Conservation (phyloP, 2,888 invertebrate genomes). For the Rhamphomyia laevipes region DNA sequence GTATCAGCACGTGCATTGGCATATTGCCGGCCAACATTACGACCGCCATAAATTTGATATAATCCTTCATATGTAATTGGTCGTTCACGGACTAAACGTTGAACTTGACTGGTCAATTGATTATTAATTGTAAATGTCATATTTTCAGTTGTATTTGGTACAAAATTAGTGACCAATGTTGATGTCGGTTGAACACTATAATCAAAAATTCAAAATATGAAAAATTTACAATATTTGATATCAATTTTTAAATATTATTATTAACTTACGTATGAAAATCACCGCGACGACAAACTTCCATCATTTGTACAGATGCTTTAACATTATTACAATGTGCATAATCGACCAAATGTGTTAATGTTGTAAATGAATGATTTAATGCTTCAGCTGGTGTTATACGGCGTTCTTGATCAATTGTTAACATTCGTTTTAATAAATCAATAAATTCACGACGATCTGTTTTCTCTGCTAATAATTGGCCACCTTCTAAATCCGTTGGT, state of each 20-base stretch:
- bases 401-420: conserved; percentile 96
- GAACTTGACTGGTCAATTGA: conserved; percentile 65
- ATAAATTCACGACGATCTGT: conserved; percentile 96
- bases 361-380: conserved; percentile 88
- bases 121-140: conserved; percentile 93
- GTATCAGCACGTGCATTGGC: conserved; percentile 58
- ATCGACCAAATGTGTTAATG: conserved; percentile 84
- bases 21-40: conserved; percentile 58
- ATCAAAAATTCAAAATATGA: not conserved
- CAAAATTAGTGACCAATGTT: conserved; percentile 61
- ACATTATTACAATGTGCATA: conserved; percentile 96
- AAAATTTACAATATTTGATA: not conserved
- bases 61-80: conserved; percentile 65
- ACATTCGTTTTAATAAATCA: conserved; percentile 93
- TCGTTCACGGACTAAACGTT: conserved; percentile 56
- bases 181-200: conserved; percentile 41
- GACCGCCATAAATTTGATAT: conserved; percentile 51
- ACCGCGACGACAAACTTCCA: conserved; percentile 66
- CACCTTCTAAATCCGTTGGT: conserved; percentile 93
- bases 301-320: conserved; percentile 94
- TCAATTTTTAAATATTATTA: not conserved
- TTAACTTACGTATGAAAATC: conserved; percentile 37
- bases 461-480: conserved; percentile 92
- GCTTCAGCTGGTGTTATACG: conserved; percentile 94
- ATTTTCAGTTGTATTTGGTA: conserved; percentile 65